Evolutionary conservation across 1,140 invertebrate genomes (phyloP), one percentile per base, ranked within the genome.

Genomic region (Drosophila prosaltans): DNA sequence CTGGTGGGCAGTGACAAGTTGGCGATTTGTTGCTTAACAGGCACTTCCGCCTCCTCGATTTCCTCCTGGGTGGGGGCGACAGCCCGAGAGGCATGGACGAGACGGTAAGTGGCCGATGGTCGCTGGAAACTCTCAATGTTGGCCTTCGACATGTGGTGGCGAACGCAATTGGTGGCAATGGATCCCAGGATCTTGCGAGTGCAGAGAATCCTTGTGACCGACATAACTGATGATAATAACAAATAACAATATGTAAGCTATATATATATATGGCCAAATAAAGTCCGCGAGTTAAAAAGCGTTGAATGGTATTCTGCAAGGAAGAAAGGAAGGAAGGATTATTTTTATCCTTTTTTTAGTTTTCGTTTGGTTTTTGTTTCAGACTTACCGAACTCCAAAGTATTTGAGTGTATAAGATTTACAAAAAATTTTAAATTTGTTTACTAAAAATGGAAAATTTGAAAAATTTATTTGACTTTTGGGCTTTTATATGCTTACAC

Each of bases 371-470:
- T 16, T 16, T 16, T 16, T 4, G 2, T 30, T 30, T 30, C 28
- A 30, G 6, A 36, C 32, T 36, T 36, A 36, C 32, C 3, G 32
- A 36, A 36, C 32, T 5, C 32, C 1, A 36, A 36, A 36, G 6
- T 6, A 7, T 36, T 7, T 36, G 28, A 3, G 28, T 30, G 32
- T 36, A 7, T 36, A 36, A 36, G 32, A 36, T 51, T 26, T 26
- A 11, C 24, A 51, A 26, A 51, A 51, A 3, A 26, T 48, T 24
- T 26, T 1, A 3, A 45, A 2, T 4, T 4, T 6, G n/a, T 7
- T 45, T 8, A 48, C 45, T 48, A 48, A 24, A 48, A 48, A 48
- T 48, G 21, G 9, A 24, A 48, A 48, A 26, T 48, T 48, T 48
- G 6, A 24, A 8, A 2, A 16, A 36, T 36, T 36, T 3, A 36